Evolutionary conservation across 2,113 vertebrate species (phyloP), one percentile per base, ranked within the genome.

Genomic region (Ictalurus punctatus): DNA sequence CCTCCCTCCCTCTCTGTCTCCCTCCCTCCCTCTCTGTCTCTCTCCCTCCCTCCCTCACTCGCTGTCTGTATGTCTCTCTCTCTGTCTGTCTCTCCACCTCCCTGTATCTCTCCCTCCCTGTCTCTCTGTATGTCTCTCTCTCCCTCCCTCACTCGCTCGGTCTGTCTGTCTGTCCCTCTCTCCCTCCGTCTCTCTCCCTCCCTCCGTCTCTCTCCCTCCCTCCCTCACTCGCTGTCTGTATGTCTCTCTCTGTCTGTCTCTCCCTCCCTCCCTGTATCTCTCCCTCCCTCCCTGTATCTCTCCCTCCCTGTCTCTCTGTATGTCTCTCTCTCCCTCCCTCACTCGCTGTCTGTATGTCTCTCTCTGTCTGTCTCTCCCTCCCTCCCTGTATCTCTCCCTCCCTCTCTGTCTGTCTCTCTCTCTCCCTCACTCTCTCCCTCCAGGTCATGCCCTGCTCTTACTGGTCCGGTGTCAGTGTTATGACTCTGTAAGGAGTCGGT

Each of bases 101-200:
- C n/a, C n/a, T n/a, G n/a, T n/a, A n/a, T n/a, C 34, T 34, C 34
- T 34, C 34, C 34, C 34, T 34, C 34, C 34, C 34, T 34, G 1
- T 34, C 34, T 34, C 34, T 34, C 34, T 34, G 34, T 34, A 34
- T 34, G 34, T 34, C 34, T 34, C 34, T 34, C 34, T 34, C 34
- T 34, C 34, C 34, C 34, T 34, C 34, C 34, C 34, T 34, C 34
- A 34, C 19, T 25, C 73, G 25, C 73, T n/a, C n/a, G n/a, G n/a
- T n/a, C n/a, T 23, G 0, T 6, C 17, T 12, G 0, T 10, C 10
- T 52, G 3, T 0, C 14, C 8, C 34, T 34, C 34, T 34, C 0
- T 21, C 13, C 23, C 71, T 23, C 71, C 21, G 19, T 10, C 73
- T 21, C 71, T 10, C 0, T 9, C 34, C 16, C 34, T 34, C 34